Evolutionary conservation across 2,797 vertebrate species (phyloP), one percentile per base, ranked within the genome.

Genomic region (Cyprinella venusta): DNA sequence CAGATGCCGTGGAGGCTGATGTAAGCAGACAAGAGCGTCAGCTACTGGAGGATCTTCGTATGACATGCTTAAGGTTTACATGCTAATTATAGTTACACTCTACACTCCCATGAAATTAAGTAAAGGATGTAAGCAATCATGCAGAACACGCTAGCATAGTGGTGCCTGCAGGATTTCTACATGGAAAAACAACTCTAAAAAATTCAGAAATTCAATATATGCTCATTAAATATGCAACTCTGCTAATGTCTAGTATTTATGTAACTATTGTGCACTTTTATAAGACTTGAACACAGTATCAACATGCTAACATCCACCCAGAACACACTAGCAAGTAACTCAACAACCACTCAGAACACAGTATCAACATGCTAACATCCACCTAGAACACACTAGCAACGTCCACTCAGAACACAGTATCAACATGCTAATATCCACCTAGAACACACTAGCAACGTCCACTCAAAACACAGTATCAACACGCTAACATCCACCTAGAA

Each of bases 11-110:
- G 83, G 94, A 97, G 76, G 91, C 93, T 24, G 95, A 95, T 7
- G 91, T 91, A 5, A 79, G 85, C 0, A 96, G 96, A 95, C 91
- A 95, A 30, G 95, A 97, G 87, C 96, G 98, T 87, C 95, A 90
- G 15, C 92, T 99, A 45, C 94, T 98, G 78, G 95, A 98, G 84
- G 95, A 98, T 30, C 94, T 99, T 63, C 95, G 95, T 80, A 18
- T 95, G 79, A 97, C 96, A 4, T 96, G 93, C 48, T 94, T 95
- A 89, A 94, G 96, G 98, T 99, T 95, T 90, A 63, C 0, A 18
- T 33, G 78, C 19, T 56, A 56, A 54, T 68, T 38, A 24, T 16
- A 38, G 19, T 33, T 67, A 26, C 30, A 63, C 26, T 36, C 18
- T 63, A 36, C 38, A 72, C 8, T n/a, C 15, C 7, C 36, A 42